phyloP scores from a whole-genome alignment of 1,140 invertebrate genomes.

The Stratiolaelaps scimitus region DNA sequence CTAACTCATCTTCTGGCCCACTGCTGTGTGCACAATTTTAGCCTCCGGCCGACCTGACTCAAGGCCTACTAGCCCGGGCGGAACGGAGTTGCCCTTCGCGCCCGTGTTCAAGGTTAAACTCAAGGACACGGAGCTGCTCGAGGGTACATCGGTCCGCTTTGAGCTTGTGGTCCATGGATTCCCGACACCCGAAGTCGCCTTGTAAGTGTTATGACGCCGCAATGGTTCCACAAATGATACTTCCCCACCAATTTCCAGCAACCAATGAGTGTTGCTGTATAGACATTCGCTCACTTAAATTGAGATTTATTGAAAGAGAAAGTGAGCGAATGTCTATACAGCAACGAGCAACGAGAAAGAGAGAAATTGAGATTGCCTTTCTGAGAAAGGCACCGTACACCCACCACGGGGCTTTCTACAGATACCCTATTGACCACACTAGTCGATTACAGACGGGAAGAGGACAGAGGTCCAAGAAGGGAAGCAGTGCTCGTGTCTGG shows the following conservation, averaged over 20 bases:
- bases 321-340: too few species aligned
- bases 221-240: too few species aligned
- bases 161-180: slow-evolving; percentile 76
- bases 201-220: slow-evolving; percentile 63
- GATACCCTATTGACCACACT: too few species aligned
- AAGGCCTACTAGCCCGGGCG: slow-evolving; percentile 37
- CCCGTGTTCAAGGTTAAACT: slow-evolving; percentile 61
- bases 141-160: slow-evolving; percentile 72
- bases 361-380: too few species aligned
- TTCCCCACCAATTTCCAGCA: not conserved
- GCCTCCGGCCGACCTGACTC: slow-evolving; percentile 35
- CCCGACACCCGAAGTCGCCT: slow-evolving; percentile 66
- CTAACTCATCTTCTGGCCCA: not conserved
- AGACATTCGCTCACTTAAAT: not conserved
- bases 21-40: slow-evolving; percentile 29
- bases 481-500: too few species aligned
- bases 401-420: too few species aligned
- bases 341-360: too few species aligned
- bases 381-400: too few species aligned
- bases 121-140: slow-evolving; percentile 69
- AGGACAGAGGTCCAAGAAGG: too few species aligned
- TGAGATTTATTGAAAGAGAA: too few species aligned
- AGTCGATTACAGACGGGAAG: too few species aligned
- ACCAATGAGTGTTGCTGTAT: too few species aligned
- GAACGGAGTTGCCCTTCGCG: slow-evolving; percentile 37